A percentile compares a stretch with the other conserved stretches of the same genome.
phyloP scores from a whole-genome alignment of 1,140 invertebrate species.

The Odontomachus brunneus region DNA sequence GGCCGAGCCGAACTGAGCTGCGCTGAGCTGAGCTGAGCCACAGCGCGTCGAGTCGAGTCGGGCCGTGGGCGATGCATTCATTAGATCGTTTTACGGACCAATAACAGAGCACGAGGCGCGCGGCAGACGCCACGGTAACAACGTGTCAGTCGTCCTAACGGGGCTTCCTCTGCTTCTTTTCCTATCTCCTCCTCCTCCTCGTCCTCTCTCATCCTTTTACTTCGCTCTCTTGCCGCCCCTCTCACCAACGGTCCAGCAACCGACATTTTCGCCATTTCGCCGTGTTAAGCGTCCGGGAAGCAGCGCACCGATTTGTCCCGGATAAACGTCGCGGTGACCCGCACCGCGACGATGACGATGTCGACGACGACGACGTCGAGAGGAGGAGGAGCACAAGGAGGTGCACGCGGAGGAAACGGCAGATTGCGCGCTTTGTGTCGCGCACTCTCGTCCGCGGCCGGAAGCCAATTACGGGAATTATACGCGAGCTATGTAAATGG shows the following conservation, averaged over 20 bases:
- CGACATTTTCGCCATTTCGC: constrained; percentile 60
- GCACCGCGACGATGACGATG: background rate
- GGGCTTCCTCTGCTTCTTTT: constrained; percentile 76
- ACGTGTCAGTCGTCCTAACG: constrained; percentile 84
- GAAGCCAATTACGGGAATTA: constrained; percentile 42
- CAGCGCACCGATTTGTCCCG: constrained; percentile 36
- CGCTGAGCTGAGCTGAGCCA: too few relatives aligned
- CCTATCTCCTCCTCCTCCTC: constrained; percentile 19
- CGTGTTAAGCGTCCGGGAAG: constrained; percentile 48
- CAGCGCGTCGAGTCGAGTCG: background rate
- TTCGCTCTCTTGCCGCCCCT: background rate
- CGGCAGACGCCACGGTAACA: constrained; percentile 79
- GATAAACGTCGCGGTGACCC: constrained; percentile 38
- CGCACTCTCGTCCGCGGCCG: constrained; percentile 16
- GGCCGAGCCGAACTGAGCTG: background rate
- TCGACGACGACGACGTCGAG: background rate
- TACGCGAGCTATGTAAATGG: constrained; percentile 18
- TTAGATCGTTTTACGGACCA: constrained; percentile 84
- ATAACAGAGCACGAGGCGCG: constrained; percentile 77
- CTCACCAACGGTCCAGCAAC: constrained; percentile 35
- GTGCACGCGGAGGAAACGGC: constrained; percentile 10
- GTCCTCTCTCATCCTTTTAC: constrained; percentile 38
- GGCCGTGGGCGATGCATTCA: constrained; percentile 82
- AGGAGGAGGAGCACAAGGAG: too few relatives aligned
- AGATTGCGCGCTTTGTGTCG: constrained; percentile 37